Evolutionary conservation across 2,797 vertebrate genomes (phyloP), one percentile per base, ranked within the genome.

Genomic region (Astyanax mexicanus): DNA sequence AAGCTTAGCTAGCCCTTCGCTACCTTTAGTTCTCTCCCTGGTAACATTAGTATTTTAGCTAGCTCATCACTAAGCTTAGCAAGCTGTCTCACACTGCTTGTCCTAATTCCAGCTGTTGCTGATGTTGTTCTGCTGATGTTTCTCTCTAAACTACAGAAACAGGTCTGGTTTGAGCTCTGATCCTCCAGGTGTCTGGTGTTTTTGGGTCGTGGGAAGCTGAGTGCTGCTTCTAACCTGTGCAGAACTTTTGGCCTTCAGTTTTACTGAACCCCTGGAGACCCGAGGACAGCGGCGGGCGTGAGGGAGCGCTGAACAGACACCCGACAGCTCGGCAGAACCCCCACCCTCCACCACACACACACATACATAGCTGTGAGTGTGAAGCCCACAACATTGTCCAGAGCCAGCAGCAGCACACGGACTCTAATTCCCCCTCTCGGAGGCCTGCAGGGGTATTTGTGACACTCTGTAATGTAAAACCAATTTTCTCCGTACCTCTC

Each of bases 361-460:
- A 35, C 47, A 25, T 70, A 40, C 47, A 55, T n/a, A 12, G 21
- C n/a, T 61, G 42, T n/a, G n/a, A 72, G 73, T 76, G 73, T 55
- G 35, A 77, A 84, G 85, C 83, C 73, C 29, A 80, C 68, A 85
- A 88, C 87, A 86, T 80, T 86, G 86, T 87, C 85, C 87, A 90
- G 90, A 89, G 78, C 86, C 79, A 84, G 69, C 72, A 71, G 52
- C 37, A 23, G 42, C 68, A 37, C 44, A 42, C 54, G 65, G 65
- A 44, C 40, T 77, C 54, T 58, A 69, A 72, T 66, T 44, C 7
- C 70, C 29, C 54, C 3, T 23, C 62, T 81, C 61, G 17, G 61
- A 78, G 51, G 40, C 69, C 35, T 71, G 69, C 51, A 78, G 74
- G 73, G 73, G 82, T 80, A 87, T 87, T 90, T 84, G 84, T 88